These are phyloP conservation scores for Bathynomus jamesi DNA, from an alignment of 1,140 invertebrate species.

Conservation along the genomic window DNA sequence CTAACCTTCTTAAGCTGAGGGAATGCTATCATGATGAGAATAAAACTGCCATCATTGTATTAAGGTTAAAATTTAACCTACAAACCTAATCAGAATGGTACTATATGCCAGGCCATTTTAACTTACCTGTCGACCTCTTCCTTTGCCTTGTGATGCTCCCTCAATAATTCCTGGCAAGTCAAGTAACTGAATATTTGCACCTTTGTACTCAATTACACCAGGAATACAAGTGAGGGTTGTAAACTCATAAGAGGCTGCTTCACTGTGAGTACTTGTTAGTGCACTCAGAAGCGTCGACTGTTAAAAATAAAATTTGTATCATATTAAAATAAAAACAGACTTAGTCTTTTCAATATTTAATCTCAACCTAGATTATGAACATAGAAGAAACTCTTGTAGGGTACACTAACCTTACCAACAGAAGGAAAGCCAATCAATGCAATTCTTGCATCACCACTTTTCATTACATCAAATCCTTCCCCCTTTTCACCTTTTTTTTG, in stretches of 20 bases:
- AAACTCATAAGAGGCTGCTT: conserved; percentile 96
- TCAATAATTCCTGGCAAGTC: conserved; percentile 96
- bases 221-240: conserved; percentile 99
- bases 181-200: conserved; percentile 83
- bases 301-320: conserved; percentile 32
- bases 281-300: conserved; percentile 88
- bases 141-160: conserved; percentile 89
- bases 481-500: conserved; percentile 91
- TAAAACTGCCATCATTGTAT: too few relatives aligned
- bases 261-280: conserved; percentile 88
- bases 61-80: too few relatives aligned
- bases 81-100: too few relatives aligned
- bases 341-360: too few relatives aligned
- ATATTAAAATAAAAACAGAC: too few relatives aligned
- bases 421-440: conserved; percentile 97
- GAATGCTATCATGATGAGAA: too few relatives aligned
- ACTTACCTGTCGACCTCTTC: conserved; percentile 69
- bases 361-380: too few relatives aligned
- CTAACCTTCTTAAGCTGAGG: too few relatives aligned
- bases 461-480: conserved; percentile 99
- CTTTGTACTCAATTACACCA: conserved; percentile 92
- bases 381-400: too few relatives aligned
- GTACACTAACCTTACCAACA: conserved; percentile 68
- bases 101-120: too few relatives aligned
- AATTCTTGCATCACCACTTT: conserved; percentile 97